Percentiles rank a stretch among this genome's conserved stretches.
Evolutionary conservation across 2,113 vertebrate genomes (phyloP).

Genomic region (Mirounga angustirostris): DNA sequence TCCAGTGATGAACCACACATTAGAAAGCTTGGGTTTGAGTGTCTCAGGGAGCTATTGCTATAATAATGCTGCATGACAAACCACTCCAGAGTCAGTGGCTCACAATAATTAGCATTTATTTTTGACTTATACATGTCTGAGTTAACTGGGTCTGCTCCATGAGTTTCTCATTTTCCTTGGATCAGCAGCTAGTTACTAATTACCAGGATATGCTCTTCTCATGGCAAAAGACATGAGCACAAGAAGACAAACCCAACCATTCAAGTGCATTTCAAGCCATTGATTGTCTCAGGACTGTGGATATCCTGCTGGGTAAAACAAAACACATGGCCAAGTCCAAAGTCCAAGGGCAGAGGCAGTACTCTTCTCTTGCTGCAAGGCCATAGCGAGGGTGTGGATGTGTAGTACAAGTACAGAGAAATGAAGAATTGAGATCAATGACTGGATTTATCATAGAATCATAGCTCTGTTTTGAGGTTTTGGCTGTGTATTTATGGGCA

Average conservation of each 20-base stretch:
- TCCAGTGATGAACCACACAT: background rate
- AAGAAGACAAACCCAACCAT: background rate
- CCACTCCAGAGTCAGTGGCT: background rate
- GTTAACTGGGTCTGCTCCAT: background rate
- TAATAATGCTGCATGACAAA: background rate
- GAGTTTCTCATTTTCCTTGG: background rate
- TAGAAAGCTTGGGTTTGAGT: background rate
- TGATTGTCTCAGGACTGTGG: background rate
- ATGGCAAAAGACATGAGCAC: background rate
- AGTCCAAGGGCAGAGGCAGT: background rate
- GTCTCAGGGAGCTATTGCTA: background rate
- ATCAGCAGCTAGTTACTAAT: background rate
- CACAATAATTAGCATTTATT: background rate
- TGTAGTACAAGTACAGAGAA: background rate
- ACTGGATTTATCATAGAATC: background rate
- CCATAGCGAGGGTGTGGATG: background rate
- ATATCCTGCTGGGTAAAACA: background rate
- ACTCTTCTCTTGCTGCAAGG: rapidly evolving
- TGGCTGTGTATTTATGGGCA: background rate
- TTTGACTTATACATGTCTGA: background rate
- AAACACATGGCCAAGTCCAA: background rate
- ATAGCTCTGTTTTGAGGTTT: background rate
- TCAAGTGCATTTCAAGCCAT: background rate
- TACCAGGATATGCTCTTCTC: background rate
- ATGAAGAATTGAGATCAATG: background rate